These are phyloP conservation scores for Crocallis elinguaria DNA, from an alignment of 2,888 invertebrate genomes.

Conservation along the genomic window DNA sequence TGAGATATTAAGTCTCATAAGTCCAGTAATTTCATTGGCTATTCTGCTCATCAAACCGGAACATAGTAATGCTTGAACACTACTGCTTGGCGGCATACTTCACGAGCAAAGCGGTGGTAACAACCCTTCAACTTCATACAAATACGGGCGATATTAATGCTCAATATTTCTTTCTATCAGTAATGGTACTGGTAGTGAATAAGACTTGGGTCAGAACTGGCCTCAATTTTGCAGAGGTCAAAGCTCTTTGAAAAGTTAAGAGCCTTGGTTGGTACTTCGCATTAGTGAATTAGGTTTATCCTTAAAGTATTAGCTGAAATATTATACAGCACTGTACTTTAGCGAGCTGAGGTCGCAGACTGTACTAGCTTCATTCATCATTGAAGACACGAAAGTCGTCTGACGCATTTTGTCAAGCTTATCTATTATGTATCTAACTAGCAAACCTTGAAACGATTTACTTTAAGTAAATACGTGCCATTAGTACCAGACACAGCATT, in stretches of 20 bases:
- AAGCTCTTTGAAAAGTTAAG: background rate
- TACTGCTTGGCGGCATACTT: no score
- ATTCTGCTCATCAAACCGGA: no score
- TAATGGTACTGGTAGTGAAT: no score
- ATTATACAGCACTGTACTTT: conserved; percentile 6
- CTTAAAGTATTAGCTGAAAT: conserved; percentile 12
- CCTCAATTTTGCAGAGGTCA: background rate
- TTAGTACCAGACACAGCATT: conserved; percentile 22
- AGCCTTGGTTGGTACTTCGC: background rate
- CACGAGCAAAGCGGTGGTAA: no score
- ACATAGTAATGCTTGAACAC: no score
- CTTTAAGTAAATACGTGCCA: conserved; percentile 24
- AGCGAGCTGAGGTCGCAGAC: conserved; percentile 41
- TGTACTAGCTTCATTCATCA: conserved; percentile 41
- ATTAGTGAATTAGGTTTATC: background rate
- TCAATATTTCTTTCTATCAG: no score
- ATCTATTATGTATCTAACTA: conserved; percentile 42
- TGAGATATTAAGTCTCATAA: no score
- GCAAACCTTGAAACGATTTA: conserved; percentile 37
- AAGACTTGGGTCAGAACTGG: no score
- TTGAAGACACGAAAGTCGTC: conserved; percentile 42
- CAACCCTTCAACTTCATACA: no score
- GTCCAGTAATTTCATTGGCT: no score
- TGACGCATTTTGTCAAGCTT: conserved; percentile 46
- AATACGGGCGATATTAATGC: no score